Evolutionary conservation across 2,888 invertebrate species (phyloP).

Genomic region (Ennomos fuscantarius): DNA sequence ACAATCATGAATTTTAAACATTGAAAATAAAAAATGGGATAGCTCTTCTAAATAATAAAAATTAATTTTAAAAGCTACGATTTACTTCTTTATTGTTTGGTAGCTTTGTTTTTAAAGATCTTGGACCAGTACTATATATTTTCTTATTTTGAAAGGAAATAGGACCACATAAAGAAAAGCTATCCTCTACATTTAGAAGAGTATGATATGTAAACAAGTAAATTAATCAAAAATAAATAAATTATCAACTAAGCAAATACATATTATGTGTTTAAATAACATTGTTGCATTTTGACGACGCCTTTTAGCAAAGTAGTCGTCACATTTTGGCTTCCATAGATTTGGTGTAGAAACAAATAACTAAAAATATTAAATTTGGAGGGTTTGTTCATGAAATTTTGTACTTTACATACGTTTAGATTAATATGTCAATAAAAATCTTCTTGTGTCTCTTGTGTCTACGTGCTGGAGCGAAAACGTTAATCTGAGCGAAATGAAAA

Average conservation of each 20-base stretch:
- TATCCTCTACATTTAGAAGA: conserved; percentile 73
- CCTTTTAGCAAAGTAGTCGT: conserved; percentile 59
- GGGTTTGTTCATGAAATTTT: conserved; percentile 60
- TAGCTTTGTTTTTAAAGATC: conserved; percentile 44
- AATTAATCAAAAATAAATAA: conserved; percentile 35
- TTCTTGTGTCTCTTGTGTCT: conserved; percentile 6
- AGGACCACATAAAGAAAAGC: conserved; percentile 76
- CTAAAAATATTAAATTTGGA: conserved; percentile 33
- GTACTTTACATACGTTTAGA: conserved; percentile 66
- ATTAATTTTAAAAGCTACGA: conserved; percentile 43
- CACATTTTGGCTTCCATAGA: conserved; percentile 81
- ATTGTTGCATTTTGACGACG: conserved; percentile 65
- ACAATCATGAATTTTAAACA: conserved; percentile 68
- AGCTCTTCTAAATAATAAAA: conserved; percentile 65
- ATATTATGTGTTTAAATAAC: conserved; percentile 32
- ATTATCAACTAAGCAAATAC: conserved; percentile 27
- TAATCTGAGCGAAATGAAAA: conserved; percentile 12
- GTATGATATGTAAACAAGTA: conserved; percentile 24
- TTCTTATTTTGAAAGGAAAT: conserved; percentile 63
- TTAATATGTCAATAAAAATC: conserved; percentile 29
- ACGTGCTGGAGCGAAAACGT: conserved; percentile 13
- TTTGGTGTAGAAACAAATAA: conserved; percentile 63
- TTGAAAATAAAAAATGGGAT: conserved; percentile 64
- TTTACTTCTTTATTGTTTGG: conserved; percentile 17
- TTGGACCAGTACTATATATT: conserved; percentile 77